Conservation (phyloP, 2,113 vertebrate species). For the Clarias magur region DNA sequence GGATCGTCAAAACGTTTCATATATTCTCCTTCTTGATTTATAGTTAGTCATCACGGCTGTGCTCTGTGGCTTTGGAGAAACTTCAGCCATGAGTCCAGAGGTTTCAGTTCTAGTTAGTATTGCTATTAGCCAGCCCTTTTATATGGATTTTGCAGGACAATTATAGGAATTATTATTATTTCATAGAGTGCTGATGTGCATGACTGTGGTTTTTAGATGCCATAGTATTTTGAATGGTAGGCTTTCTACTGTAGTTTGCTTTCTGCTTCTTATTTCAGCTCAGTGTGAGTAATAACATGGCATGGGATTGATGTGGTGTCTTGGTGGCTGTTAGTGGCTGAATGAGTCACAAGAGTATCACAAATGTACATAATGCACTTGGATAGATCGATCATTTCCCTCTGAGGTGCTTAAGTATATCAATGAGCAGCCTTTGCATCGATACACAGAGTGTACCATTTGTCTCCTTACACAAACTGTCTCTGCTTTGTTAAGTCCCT, state of each 20-base stretch:
- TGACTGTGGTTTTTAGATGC: not conserved
- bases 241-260: not conserved
- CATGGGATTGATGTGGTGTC: conserved; percentile 39
- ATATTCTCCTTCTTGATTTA: not conserved
- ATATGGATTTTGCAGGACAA: not conserved
- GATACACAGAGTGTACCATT: not conserved
- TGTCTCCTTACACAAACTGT: not conserved
- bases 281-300: conserved; percentile 40
- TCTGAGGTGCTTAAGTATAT: not conserved
- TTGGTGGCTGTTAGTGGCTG: conserved; percentile 39
- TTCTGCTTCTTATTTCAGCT: not conserved
- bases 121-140: not conserved
- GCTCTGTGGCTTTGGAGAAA: not conserved
- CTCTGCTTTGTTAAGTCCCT: not conserved
- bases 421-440: not conserved
- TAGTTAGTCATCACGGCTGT: not conserved
- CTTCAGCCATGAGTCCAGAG: not conserved
- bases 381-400: not conserved
- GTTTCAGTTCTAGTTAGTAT: not conserved
- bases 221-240: not conserved
- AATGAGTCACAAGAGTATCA: conserved; percentile 7
- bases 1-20: not conserved
- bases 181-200: not conserved
- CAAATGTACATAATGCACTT: not conserved
- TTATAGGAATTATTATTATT: not conserved